These are phyloP conservation scores for Myathropa florea DNA, from an alignment of 2,888 invertebrate species.

Conservation along the genomic window DNA sequence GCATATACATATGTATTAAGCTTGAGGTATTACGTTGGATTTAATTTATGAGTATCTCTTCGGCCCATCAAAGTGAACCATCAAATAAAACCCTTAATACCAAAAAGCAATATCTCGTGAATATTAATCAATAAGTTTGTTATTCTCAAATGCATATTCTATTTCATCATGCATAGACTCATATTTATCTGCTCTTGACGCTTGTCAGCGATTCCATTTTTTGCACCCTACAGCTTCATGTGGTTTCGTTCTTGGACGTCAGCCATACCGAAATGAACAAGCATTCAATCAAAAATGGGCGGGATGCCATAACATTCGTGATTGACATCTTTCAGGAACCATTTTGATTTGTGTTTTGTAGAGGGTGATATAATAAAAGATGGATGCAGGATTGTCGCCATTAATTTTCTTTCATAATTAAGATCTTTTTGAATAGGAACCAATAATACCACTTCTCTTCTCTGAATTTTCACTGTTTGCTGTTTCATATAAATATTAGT, in stretches of 20 bases:
- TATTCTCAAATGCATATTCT: too few species aligned
- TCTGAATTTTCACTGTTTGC: too few species aligned
- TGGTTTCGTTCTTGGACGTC: neutral
- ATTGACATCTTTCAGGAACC: conserved; percentile 41
- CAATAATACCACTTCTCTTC: too few species aligned
- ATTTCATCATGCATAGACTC: neutral
- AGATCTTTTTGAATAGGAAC: too few species aligned
- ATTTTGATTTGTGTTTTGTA: neutral
- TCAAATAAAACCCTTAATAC: too few species aligned
- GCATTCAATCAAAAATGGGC: neutral
- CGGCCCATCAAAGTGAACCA: too few species aligned
- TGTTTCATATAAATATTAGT: too few species aligned
- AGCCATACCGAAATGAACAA: conserved; percentile 9
- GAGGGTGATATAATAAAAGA: neutral
- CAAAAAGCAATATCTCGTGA: too few species aligned
- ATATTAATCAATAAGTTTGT: too few species aligned
- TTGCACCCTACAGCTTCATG: neutral
- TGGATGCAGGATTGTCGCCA: neutral
- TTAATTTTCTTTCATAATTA: neutral
- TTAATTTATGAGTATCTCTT: too few species aligned
- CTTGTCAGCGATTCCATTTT: neutral
- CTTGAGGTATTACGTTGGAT: too few species aligned
- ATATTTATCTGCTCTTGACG: neutral
- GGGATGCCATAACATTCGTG: neutral
- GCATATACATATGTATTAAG: too few species aligned